A percentile compares a stretch with the other conserved stretches of the same genome.
Conservation (phyloP, 2,113 vertebrate species). For the Machaerirhynchus nigripectus region DNA sequence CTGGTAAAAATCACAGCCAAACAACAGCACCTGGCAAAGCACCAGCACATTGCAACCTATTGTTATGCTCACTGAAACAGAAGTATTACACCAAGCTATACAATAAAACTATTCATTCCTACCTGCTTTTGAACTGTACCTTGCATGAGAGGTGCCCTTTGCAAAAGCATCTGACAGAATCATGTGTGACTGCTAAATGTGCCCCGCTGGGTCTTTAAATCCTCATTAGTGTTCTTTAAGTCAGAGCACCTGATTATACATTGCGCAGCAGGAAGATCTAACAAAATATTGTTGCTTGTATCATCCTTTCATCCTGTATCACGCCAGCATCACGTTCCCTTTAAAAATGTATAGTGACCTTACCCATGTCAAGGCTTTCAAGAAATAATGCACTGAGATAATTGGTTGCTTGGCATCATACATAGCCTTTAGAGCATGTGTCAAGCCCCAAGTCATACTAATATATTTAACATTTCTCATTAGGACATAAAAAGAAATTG, state of each 20-base stretch:
- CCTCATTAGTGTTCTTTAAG: constrained; percentile 38
- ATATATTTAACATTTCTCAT: constrained; percentile 54
- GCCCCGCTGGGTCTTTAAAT: not conserved
- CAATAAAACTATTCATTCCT: not conserved
- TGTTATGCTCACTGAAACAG: not conserved
- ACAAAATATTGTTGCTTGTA: constrained; percentile 4
- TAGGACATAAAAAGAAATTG: constrained; percentile 38
- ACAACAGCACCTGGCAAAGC: not conserved
- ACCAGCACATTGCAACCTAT: not conserved
- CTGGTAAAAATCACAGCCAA: not conserved
- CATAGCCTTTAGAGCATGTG: not conserved
- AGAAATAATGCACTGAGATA: constrained; percentile 48
- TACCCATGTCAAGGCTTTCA: constrained; percentile 2
- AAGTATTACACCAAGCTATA: not conserved
- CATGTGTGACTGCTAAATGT: not conserved
- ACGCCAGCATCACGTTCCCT: not conserved
- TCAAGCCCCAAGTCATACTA: constrained; percentile 22
- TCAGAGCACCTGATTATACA: constrained; percentile 13
- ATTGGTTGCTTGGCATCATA: constrained; percentile 33
- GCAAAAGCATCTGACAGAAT: not conserved
- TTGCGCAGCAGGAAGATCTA: not conserved
- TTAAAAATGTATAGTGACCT: constrained; percentile 29
- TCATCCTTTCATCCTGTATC: not conserved
- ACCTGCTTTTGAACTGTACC: not conserved
- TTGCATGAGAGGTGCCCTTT: not conserved